Percentiles rank a stretch among this genome's conserved stretches.
These are phyloP conservation scores for Chymomyza costata DNA, from an alignment of 1,140 invertebrate species.

Conservation along the genomic window DNA sequence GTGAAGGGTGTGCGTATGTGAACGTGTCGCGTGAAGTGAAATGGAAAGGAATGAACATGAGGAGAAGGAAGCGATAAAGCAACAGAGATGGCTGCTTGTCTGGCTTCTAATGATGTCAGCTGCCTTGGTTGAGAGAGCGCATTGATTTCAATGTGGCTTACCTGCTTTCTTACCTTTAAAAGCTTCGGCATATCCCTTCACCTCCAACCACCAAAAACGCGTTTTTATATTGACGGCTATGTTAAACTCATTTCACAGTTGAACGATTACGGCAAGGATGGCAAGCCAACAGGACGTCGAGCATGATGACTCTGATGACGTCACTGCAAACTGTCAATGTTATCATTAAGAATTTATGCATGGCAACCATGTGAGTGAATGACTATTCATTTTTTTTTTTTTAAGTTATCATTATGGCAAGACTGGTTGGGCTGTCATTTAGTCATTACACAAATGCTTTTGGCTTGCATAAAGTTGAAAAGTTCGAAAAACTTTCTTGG, in stretches of 20 bases:
- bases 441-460: too few species aligned
- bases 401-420: too few species aligned
- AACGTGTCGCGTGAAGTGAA: conserved; percentile 43
- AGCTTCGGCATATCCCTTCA: conserved; percentile 16
- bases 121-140: neutral
- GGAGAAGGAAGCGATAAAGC: conserved; percentile 31
- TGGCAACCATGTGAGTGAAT: conserved; percentile 20
- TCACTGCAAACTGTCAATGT: neutral
- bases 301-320: too few species aligned
- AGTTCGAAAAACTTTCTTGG: too few species aligned
- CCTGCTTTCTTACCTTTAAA: conserved; percentile 25
- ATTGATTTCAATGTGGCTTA: conserved; percentile 32
- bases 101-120: conserved; percentile 16
- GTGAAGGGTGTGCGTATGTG: conserved; percentile 3
- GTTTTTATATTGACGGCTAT: too few species aligned
- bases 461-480: too few species aligned
- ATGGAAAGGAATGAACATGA: conserved; percentile 56
- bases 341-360: conserved; percentile 42
- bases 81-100: neutral
- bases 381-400: too few species aligned
- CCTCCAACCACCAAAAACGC: too few species aligned
- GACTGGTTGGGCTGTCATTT: too few species aligned
- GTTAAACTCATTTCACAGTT: conserved; percentile 44
- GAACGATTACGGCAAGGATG: conserved; percentile 32
- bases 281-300: conserved; percentile 7